Percentiles rank a stretch among this genome's conserved stretches.
phyloP scores from a whole-genome alignment of 1,140 invertebrate genomes.

The Drosophila leontia region DNA sequence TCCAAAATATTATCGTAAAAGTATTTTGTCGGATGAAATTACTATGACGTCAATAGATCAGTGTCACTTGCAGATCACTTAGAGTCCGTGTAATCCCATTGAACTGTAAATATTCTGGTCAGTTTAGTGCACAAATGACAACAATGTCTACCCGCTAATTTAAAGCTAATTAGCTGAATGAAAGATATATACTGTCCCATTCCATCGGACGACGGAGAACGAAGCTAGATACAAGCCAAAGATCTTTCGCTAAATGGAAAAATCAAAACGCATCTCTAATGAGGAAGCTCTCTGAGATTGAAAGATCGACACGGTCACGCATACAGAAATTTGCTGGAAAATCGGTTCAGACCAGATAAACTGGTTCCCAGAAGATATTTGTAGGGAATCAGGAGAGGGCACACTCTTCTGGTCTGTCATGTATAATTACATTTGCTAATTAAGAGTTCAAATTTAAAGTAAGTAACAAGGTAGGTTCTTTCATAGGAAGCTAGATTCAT shows the following conservation, averaged over 20 bases:
- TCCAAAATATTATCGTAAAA: background rate
- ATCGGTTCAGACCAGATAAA: slow-evolving; percentile 68
- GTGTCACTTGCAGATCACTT: too few relatives aligned
- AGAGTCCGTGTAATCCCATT: slow-evolving; percentile 3
- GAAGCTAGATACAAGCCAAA: slow-evolving; percentile 20
- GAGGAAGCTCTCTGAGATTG: slow-evolving; percentile 50
- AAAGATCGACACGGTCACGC: slow-evolving; percentile 9
- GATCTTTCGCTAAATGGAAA: slow-evolving; percentile 40
- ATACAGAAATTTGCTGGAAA: slow-evolving; percentile 42
- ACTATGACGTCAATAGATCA: slow-evolving; percentile 27
- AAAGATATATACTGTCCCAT: slow-evolving; percentile 26
- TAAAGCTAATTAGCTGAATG: slow-evolving; percentile 57
- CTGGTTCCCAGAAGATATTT: slow-evolving; percentile 48
- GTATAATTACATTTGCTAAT: slow-evolving; percentile 47
- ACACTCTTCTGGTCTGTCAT: background rate
- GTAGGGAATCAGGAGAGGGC: background rate
- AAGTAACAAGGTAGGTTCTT: slow-evolving; percentile 36
- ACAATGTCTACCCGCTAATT: slow-evolving; percentile 52
- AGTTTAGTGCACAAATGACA: slow-evolving; percentile 1
- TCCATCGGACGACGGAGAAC: slow-evolving; percentile 26
- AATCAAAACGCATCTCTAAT: slow-evolving; percentile 69
- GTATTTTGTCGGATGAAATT: background rate
- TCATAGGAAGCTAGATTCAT: background rate
- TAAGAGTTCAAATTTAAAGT: slow-evolving; percentile 30
- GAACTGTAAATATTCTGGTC: background rate